These are phyloP conservation scores for Lerema accius DNA, from an alignment of 1,140 invertebrate species.

Conservation along the genomic window DNA sequence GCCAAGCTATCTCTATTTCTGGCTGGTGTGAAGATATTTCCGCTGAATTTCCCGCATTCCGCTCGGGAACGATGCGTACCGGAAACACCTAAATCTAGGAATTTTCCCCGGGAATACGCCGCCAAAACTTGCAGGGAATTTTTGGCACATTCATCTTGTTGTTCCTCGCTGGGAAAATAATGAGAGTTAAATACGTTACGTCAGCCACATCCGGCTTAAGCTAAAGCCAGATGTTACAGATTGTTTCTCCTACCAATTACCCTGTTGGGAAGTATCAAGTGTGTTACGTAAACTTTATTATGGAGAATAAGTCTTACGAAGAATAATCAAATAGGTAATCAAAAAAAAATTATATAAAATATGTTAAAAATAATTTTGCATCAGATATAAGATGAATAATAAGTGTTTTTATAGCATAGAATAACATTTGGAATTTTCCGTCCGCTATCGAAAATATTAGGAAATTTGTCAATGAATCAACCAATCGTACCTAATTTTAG, in stretches of 20 bases:
- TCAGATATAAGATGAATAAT: too few species aligned
- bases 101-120: constrained; percentile 52
- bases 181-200: constrained; percentile 61
- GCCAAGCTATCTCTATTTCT: constrained; percentile 6
- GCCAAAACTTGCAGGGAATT: constrained; percentile 38
- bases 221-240: constrained; percentile 43
- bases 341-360: too few species aligned
- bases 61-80: constrained; percentile 39
- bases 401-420: too few species aligned
- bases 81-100: constrained; percentile 60
- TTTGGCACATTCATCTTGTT: constrained; percentile 59
- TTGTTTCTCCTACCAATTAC: constrained; percentile 48
- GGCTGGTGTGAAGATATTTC: constrained; percentile 49
- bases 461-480: too few species aligned
- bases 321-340: too few species aligned
- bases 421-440: too few species aligned
- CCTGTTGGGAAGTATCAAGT: constrained; percentile 3
- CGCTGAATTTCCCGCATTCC: constrained; percentile 54
- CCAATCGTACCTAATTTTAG: too few species aligned
- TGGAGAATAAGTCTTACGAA: too few species aligned
- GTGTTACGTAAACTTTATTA: neutral
- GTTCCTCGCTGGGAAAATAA: constrained; percentile 46
- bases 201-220: constrained; percentile 47
- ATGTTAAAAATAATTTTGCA: too few species aligned
- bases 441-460: too few species aligned